These are phyloP conservation scores for Drosophila ercepeae DNA, from an alignment of 1,140 invertebrate genomes.

Conservation along the genomic window DNA sequence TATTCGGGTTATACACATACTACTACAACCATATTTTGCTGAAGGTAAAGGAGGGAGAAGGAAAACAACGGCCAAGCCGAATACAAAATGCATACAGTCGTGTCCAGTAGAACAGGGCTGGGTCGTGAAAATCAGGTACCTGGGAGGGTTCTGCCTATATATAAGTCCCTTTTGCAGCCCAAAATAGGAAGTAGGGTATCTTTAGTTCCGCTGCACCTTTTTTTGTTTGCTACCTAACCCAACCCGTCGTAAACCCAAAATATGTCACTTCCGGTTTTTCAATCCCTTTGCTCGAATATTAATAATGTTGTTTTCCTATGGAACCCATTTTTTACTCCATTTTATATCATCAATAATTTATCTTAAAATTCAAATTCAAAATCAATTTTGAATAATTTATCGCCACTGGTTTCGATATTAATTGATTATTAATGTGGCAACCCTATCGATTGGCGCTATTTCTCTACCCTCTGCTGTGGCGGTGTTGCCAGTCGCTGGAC, in stretches of 20 bases:
- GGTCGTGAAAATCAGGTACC: conserved; percentile 10
- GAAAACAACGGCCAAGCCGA: conserved; percentile 4
- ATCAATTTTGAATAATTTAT: not conserved
- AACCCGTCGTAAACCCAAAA: not conserved
- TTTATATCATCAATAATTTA: no score
- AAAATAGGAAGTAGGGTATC: not conserved
- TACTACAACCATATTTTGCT: conserved; percentile 49
- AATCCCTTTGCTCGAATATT: not conserved
- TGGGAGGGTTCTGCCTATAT: conserved; percentile 3
- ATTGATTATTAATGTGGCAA: not conserved
- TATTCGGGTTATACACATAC: conserved; percentile 34
- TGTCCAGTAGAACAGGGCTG: conserved; percentile 19
- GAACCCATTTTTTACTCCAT: no score
- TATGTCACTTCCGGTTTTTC: conserved; percentile 10
- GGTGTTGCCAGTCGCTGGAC: conserved; percentile 54
- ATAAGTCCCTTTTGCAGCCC: not conserved
- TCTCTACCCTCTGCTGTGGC: conserved; percentile 1
- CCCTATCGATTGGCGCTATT: not conserved
- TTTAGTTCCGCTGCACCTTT: conserved; percentile 40
- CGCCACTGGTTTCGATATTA: not conserved
- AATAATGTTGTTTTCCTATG: no score
- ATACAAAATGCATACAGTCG: conserved; percentile 17
- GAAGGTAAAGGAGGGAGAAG: conserved; percentile 10
- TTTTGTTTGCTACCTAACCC: conserved; percentile 23
- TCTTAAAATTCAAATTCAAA: no score